phyloP scores from a whole-genome alignment of 92 coral and sea anemone genomes.

The Virgularia gustaviana region DNA sequence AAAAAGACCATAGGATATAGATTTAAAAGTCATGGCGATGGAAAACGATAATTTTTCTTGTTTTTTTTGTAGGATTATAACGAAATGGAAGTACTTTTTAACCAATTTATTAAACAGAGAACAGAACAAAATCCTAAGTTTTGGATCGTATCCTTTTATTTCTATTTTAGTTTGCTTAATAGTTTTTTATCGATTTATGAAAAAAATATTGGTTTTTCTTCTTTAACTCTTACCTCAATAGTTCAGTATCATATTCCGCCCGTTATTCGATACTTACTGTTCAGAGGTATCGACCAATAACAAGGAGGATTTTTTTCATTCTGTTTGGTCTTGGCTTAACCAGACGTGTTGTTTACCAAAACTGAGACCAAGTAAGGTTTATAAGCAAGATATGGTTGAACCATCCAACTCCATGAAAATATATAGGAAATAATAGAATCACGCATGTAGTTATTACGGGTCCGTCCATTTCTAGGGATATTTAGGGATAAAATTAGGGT shows the following conservation, averaged over 20 bases:
- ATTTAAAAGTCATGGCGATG: too few relatives aligned
- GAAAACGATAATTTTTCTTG: neutral
- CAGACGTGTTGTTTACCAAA: constrained; percentile 88
- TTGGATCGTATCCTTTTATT: constrained; percentile 93
- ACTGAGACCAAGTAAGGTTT: constrained; percentile 80
- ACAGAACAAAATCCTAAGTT: constrained; percentile 88
- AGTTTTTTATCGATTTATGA: too few relatives aligned
- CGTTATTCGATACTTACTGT: constrained; percentile 77
- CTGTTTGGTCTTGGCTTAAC: constrained; percentile 80
- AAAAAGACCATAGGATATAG: too few relatives aligned
- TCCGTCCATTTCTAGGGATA: too few relatives aligned
- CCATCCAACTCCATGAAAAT: neutral
- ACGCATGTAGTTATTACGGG: too few relatives aligned
- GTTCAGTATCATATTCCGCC: constrained; percentile 87
- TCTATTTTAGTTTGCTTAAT: neutral
- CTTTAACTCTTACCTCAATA: too few relatives aligned
- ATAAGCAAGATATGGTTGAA: neutral
- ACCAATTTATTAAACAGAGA: constrained; percentile 71
- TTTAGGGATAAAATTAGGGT: too few relatives aligned
- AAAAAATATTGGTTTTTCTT: neutral
- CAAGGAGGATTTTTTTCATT: constrained; percentile 81
- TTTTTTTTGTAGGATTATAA: constrained; percentile 63
- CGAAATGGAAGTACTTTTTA: constrained; percentile 74
- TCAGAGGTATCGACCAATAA: constrained; percentile 65
- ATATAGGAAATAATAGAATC: neutral